Evolutionary conservation across 2,113 vertebrate genomes (phyloP), one percentile per base, ranked within the genome.

Genomic region (Malurus alboscapulatus): DNA sequence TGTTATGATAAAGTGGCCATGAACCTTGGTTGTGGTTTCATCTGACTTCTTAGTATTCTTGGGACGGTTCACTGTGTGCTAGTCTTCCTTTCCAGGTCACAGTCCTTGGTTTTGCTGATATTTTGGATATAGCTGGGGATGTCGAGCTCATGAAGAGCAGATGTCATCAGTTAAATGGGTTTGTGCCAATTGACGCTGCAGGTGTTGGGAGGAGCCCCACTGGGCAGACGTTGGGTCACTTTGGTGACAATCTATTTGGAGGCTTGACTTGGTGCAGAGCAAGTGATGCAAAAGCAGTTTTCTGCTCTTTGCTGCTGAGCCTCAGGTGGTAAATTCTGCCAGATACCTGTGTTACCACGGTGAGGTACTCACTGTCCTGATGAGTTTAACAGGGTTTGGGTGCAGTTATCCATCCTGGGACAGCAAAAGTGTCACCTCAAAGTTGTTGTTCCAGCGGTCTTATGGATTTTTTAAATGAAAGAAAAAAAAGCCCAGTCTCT

Each of bases 161-260:
- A 15, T 76, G 47, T 13, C 38, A 29, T 3, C 22, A 32, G 17
- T 67, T 72, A 19, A 53, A 42, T 65, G 40, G 26, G 3, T 63
- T 53, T 88, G n/a, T 72, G 47, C 19, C 7, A 5, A 36, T 75
- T 36, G 17, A 0, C 7, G 5, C 15, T 84, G 51, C 15, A 66
- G 38, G 7, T 2, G 8, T 42, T 77, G 47, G 11, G 22, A 58
- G 19, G 17, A 74, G 22, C 29, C 68, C 12, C 7, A 3, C n/a
- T 4, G 3, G n/a, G 24, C 26, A 26, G 13, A 10, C 0, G 0
- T 7, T 58, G 32, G 14, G n/a, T 76, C 14, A 2, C n/a, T 73
- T 50, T 40, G 61, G 22, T 67, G 58, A 9, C 40, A 1, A 0
- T 51, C 59, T n/a, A 5, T 22, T 38, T 71, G 57, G 29, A 82